Evolutionary conservation across 2,888 invertebrate genomes (phyloP).

Genomic region (Chrysomela aeneicollis): DNA sequence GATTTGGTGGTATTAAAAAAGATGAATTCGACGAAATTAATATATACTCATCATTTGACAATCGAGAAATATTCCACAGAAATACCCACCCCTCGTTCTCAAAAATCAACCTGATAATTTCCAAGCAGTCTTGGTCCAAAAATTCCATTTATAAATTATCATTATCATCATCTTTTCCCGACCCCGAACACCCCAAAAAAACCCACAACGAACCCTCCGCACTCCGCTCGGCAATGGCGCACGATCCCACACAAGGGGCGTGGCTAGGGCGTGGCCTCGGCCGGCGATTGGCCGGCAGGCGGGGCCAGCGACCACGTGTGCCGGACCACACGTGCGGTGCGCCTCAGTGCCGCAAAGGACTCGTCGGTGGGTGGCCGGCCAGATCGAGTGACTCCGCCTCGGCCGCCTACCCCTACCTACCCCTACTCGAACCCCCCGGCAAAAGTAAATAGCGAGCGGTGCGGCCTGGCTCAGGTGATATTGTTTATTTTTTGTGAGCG

Average conservation of each 20-base stretch:
- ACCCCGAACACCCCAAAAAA: no score
- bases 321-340: conserved; percentile 57
- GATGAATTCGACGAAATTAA: no score
- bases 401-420: no score
- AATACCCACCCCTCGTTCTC: no score
- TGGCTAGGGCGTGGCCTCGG: conserved; percentile 49
- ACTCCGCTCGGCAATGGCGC: conserved; percentile 56
- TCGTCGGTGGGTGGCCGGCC: conserved; percentile 58
- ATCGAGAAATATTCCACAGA: no score
- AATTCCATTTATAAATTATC: no score
- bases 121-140: no score
- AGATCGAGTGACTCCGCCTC: conserved; percentile 56
- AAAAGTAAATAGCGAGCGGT: conserved; percentile 56
- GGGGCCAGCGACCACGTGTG: conserved; percentile 53
- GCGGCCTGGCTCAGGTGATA: conserved; percentile 58
- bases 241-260: conserved; percentile 46
- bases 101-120: no score
- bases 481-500: conserved; percentile 61
- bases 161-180: no score
- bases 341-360: conserved; percentile 56
- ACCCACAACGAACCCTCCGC: no score
- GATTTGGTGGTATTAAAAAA: no score
- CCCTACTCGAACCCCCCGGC: conserved; percentile 57
- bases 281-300: conserved; percentile 48
- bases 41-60: no score